These are phyloP conservation scores for Capreolus pygargus DNA, from an alignment of 2,113 vertebrate species.

Conservation along the genomic window DNA sequence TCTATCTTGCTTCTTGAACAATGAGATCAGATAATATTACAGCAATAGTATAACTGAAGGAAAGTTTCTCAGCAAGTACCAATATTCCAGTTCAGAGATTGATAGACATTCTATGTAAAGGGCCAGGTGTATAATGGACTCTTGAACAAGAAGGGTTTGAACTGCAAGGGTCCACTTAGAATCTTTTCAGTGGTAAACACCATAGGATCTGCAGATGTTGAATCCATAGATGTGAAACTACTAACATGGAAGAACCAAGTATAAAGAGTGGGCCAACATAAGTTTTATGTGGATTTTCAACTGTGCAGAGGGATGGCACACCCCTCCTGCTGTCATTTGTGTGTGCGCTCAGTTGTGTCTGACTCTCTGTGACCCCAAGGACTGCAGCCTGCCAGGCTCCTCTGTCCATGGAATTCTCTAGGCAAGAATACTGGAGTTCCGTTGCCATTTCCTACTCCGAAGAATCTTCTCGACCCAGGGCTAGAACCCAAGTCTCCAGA, in stretches of 20 bases:
- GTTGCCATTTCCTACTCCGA: not conserved
- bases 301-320: not conserved
- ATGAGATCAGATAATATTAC: not conserved
- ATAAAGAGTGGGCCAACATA: not conserved
- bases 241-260: not conserved
- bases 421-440: not conserved
- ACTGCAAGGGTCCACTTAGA: not conserved
- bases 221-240: not conserved
- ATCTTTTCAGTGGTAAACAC: not conserved
- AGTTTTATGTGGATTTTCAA: not conserved
- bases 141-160: not conserved
- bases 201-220: not conserved
- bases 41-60: not conserved
- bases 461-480: not conserved
- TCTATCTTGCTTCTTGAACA: not conserved
- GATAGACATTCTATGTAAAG: not conserved
- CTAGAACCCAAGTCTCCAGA: not conserved
- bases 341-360: not conserved
- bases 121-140: not conserved
- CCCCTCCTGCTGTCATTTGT: not conserved
- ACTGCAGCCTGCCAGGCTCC: not conserved
- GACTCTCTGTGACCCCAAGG: not conserved
- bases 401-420: not conserved
- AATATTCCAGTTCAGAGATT: not conserved
- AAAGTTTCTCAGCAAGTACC: not conserved